Evolutionary conservation across 30 jellyfish, hydroid and myxozoan genomes (phyloP), one percentile per base, ranked within the genome.

Genomic region (Aurelia aurita complex sp. Pacific): DNA sequence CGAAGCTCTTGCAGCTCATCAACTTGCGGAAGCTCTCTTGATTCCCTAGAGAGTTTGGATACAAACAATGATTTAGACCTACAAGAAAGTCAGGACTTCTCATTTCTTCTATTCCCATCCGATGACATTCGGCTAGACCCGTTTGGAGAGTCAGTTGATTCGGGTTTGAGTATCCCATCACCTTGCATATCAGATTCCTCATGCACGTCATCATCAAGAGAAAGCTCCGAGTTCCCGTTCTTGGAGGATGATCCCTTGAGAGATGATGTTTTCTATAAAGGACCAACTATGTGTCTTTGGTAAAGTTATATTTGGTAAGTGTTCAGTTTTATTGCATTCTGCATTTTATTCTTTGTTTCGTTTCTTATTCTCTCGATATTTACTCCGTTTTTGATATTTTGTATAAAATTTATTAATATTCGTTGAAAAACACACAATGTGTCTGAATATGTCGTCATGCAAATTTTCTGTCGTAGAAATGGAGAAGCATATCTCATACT

Each of bases 211-310:
- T 87, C 96, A 36, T 73, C 95, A 40, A 67, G 77, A 70, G 90
- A 87, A 14, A 78, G 87, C 33, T 67, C 88, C 2, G 90, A 79
- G 23, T 87, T 87, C 80, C 96, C 96, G 51, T 87, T 87, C 57
- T 77, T 87, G 96, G 96, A 87, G 60, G 90, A 87, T 46, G 96
- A 87, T 64, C 88, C 87, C 12, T 12, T 77, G 60, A 53, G 72
- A 10, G 90, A 87, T 43, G 96, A 87, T 17, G 96, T 87, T 13
- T 87, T 87, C 50, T 74, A 85, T 38, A 78, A 79, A 64, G 90
- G 96, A 42, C 96, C 96, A 36, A 87, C 90, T 7, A 87, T 87
- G 96, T 73, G 88, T 61, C 89, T 76, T 52, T 87, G 96, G 96
- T 87, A 78, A 72, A 69, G 36, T 7, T 14, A 63, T 16, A 42